Evolutionary conservation across 2,113 vertebrate genomes (phyloP).

Genomic region (Crotalus tigris): DNA sequence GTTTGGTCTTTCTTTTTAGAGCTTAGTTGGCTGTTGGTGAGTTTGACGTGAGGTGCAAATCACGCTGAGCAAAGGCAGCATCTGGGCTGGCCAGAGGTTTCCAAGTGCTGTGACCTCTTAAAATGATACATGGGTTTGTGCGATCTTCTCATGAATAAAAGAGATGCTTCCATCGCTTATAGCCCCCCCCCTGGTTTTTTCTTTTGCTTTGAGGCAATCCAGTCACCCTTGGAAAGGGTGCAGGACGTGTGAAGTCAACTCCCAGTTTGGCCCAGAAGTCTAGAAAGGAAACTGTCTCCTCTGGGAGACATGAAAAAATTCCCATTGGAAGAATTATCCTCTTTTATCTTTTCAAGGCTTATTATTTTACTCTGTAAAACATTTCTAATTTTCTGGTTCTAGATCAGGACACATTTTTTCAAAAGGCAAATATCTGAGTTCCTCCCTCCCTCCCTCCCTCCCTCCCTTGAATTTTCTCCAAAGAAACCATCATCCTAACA

Average conservation of each 20-base stretch:
- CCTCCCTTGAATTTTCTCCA: not conserved
- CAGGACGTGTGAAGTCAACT: slow-evolving; percentile 5
- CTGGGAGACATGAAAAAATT: not conserved
- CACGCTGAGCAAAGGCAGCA: not conserved
- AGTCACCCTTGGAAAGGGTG: slow-evolving; percentile 43
- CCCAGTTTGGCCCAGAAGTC: not conserved
- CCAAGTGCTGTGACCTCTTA: not conserved
- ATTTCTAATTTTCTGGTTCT: not conserved
- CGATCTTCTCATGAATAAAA: not conserved
- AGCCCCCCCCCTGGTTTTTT: not conserved
- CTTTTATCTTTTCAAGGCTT: slow-evolving; percentile 8
- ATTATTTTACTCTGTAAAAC: not conserved
- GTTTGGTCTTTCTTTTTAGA: not conserved
- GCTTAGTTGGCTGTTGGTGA: not conserved
- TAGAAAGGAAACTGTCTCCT: not conserved
- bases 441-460: not conserved
- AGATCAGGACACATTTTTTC: not conserved
- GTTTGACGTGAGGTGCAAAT: not conserved
- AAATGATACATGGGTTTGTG: not conserved
- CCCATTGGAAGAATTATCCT: slow-evolving; percentile 25
- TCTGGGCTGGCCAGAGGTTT: not conserved
- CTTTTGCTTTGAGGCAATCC: slow-evolving; percentile 31
- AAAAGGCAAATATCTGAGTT: not conserved
- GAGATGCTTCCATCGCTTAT: not conserved
- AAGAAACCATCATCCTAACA: not conserved